phyloP scores from a whole-genome alignment of 2,888 invertebrate species.

The Eilema caniola region DNA sequence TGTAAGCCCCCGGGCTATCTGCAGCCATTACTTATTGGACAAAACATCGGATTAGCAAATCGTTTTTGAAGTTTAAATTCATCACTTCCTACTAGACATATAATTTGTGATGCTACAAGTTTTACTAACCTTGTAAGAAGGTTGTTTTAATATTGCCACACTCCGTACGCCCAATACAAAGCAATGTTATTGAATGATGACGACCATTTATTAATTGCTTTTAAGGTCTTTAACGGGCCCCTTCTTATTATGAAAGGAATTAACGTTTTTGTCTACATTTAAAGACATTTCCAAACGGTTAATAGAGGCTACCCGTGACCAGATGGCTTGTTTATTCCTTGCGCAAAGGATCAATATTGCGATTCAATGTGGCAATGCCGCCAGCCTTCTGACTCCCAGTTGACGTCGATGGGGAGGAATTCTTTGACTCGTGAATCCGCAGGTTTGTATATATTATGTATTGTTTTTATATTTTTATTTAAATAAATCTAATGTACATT shows the following conservation, averaged over 20 bases:
- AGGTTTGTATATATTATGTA: too few relatives aligned
- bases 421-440: too few relatives aligned
- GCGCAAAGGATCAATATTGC: too few relatives aligned
- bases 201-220: background rate
- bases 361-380: too few relatives aligned
- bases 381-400: too few relatives aligned
- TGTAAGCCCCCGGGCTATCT: constrained; percentile 37
- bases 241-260: background rate
- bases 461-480: too few relatives aligned
- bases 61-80: constrained; percentile 26
- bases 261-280: background rate
- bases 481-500: too few relatives aligned
- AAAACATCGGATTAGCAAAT: constrained; percentile 48
- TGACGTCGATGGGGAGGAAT: too few relatives aligned
- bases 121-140: constrained; percentile 23
- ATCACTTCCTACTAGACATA: constrained; percentile 51
- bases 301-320: too few relatives aligned
- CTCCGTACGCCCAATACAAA: background rate
- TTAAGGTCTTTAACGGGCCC: background rate
- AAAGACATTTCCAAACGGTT: too few relatives aligned
- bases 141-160: constrained; percentile 15
- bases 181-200: constrained; percentile 7
- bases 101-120: constrained; percentile 32
- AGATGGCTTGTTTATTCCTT: too few relatives aligned
- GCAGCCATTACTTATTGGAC: constrained; percentile 19